Evolutionary conservation across 2,113 vertebrate genomes (phyloP), one percentile per base, ranked within the genome.

Genomic region (Paracanthobrama guichenoti): DNA sequence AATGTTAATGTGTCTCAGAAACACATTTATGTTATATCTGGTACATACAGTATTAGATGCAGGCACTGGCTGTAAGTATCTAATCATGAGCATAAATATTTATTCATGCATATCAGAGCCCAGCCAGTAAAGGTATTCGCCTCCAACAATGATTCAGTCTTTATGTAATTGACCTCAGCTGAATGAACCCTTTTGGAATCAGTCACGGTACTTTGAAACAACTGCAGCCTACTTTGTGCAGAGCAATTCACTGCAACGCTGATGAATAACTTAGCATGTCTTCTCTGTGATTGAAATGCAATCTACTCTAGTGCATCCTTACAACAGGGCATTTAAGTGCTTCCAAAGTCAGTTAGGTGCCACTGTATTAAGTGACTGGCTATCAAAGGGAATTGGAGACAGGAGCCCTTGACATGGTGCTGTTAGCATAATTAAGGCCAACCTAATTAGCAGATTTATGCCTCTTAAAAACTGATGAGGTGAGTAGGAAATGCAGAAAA

Each of bases 221-320:
- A 83, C 24, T 64, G 81, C 55, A 83, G 16, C 35, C 72, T 64
- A 2, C 55, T 83, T 64, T 83, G 90, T 87, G 59, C 89, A 86
- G 79, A 50, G 24, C 66, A 6, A 64, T 28, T 57, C 64, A 76
- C 82, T 88, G 86, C 57, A 22, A 50, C 31, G 14, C 83, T 92
- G 87, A 91, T 92, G 83, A 90, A 91, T 92, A 90, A 90, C 90
- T 89, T 89, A 91, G 42, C 84, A 85, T 50, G 39, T 88, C 79
- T 82, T 82, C 84, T 87, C 81, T 64, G 86, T 90, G 88, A 92
- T 73, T 85, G 86, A 90, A 89, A 89, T 74, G 77, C 82, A 88
- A 85, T 83, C 78, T 85, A 85, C 89, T 89, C 78, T 85, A 89
- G 80, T 83, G 89, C 79, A 71, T 77, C 78, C 64, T 53, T 31